Evolutionary conservation across 2,888 invertebrate genomes (phyloP).

Genomic region (Tetragonisca angustula): DNA sequence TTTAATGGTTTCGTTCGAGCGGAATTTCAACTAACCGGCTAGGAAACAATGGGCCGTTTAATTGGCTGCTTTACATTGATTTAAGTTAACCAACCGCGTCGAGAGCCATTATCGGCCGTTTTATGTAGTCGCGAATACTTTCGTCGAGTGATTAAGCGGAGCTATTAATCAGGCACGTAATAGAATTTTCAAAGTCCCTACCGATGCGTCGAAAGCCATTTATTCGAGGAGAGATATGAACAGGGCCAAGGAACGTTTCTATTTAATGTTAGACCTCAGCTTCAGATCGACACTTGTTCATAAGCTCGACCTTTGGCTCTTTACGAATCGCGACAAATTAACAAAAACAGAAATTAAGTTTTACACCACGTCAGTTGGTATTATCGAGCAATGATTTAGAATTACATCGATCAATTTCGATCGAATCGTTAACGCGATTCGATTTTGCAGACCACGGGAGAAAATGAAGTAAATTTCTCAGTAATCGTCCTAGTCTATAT

Average conservation of each 20-base stretch:
- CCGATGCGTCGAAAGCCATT: background rate
- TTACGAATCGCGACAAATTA: background rate
- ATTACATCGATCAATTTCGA: no score
- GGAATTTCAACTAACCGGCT: slow-evolving; percentile 39
- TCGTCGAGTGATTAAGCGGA: slow-evolving; percentile 32
- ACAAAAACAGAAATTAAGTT: background rate
- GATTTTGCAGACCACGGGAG: no score
- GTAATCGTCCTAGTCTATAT: no score
- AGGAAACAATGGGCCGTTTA: slow-evolving; percentile 39
- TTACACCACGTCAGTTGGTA: no score
- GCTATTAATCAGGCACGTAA: slow-evolving; percentile 23
- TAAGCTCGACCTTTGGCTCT: background rate
- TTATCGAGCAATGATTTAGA: no score
- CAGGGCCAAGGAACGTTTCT: background rate
- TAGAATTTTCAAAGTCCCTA: slow-evolving; percentile 40
- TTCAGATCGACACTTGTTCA: background rate
- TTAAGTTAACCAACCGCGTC: slow-evolving; percentile 47
- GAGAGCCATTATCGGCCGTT: slow-evolving; percentile 28
- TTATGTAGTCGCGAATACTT: slow-evolving; percentile 31
- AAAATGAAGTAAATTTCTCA: no score
- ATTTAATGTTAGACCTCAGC: background rate
- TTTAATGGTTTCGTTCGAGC: slow-evolving; percentile 30
- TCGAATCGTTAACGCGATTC: no score
- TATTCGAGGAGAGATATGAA: background rate
- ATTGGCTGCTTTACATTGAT: slow-evolving; percentile 51